Percentiles rank a stretch among this genome's conserved stretches.
These are phyloP conservation scores for Erebia palarica DNA, from an alignment of 2,888 invertebrate species.

Conservation along the genomic window DNA sequence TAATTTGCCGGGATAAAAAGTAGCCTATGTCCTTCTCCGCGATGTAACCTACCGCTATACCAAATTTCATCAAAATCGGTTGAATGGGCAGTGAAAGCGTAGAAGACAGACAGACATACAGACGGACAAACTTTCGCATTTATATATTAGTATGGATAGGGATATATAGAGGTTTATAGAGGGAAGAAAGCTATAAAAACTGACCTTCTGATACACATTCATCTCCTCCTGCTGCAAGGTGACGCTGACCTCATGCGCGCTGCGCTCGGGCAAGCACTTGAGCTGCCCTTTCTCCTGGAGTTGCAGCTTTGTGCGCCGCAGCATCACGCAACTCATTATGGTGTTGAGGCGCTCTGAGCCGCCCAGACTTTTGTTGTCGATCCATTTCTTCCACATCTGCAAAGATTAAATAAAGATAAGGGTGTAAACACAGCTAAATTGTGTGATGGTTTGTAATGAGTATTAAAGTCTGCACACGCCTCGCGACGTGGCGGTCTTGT, in stretches of 20 bases:
- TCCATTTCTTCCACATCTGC: conserved; percentile 95
- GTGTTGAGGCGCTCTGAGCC: conserved; percentile 92
- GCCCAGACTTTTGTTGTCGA: conserved; percentile 90
- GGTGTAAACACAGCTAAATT: not conserved
- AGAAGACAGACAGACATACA: no score
- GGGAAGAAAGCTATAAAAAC: not conserved
- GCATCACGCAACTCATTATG: conserved; percentile 91
- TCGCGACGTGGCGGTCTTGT: conserved; percentile 80
- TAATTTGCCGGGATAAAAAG: no score
- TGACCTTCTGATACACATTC: conserved; percentile 89
- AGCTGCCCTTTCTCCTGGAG: conserved; percentile 85
- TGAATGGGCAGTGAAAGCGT: no score
- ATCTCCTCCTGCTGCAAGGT: conserved; percentile 86
- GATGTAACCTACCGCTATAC: no score
- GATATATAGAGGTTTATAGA: no score
- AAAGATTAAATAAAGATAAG: not conserved
- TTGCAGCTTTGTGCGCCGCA: conserved; percentile 94
- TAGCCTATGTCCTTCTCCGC: no score
- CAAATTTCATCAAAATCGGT: no score
- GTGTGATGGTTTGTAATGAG: no score
- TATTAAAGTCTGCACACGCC: conserved; percentile 84
- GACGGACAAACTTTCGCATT: no score
- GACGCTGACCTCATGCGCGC: conserved; percentile 82
- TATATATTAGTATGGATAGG: no score
- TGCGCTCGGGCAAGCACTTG: conserved; percentile 84